Percentiles rank a stretch among this genome's conserved stretches.
Evolutionary conservation across 1,140 invertebrate genomes (phyloP).

Genomic region (Drosophila mauritiana): DNA sequence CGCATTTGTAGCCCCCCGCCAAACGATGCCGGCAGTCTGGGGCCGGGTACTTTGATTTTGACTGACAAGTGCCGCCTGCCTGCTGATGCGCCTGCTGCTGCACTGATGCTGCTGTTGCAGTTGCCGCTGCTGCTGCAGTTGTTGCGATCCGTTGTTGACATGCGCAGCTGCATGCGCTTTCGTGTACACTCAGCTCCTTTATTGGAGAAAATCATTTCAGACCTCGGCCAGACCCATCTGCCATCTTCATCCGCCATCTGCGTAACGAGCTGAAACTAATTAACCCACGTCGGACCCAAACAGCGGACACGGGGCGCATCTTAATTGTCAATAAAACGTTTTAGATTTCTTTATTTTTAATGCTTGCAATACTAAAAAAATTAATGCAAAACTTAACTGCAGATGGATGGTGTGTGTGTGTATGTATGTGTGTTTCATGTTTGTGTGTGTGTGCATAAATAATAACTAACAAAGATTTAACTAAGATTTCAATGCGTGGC

Average conservation of each 20-base stretch:
- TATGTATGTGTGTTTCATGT: conserved; percentile 19
- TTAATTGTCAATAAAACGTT: conserved; percentile 78
- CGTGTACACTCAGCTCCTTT: conserved; percentile 70
- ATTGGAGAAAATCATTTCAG: conserved; percentile 80
- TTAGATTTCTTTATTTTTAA: conserved; percentile 77
- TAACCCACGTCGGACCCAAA: conserved; percentile 58
- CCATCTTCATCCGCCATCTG: background rate
- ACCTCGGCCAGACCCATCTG: conserved; percentile 48
- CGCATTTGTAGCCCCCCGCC: conserved; percentile 60
- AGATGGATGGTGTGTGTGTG: conserved; percentile 51
- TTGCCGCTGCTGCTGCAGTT: conserved; percentile 24
- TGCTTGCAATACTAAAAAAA: conserved; percentile 76
- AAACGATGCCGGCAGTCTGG: conserved; percentile 72
- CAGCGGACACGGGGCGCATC: conserved; percentile 38
- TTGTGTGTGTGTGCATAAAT: conserved; percentile 65
- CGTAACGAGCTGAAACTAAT: conserved; percentile 67
- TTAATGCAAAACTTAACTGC: conserved; percentile 64
- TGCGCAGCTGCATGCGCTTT: conserved; percentile 79
- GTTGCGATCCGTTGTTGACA: conserved; percentile 64
- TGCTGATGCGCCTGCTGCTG: conserved; percentile 43
- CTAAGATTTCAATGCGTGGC: conserved; percentile 58
- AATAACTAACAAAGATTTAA: conserved; percentile 83
- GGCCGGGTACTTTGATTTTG: conserved; percentile 78
- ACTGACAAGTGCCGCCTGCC: conserved; percentile 80
- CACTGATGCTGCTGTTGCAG: conserved; percentile 7